phyloP scores from a whole-genome alignment of 2,113 vertebrate genomes.

The Tetrax tetrax region DNA sequence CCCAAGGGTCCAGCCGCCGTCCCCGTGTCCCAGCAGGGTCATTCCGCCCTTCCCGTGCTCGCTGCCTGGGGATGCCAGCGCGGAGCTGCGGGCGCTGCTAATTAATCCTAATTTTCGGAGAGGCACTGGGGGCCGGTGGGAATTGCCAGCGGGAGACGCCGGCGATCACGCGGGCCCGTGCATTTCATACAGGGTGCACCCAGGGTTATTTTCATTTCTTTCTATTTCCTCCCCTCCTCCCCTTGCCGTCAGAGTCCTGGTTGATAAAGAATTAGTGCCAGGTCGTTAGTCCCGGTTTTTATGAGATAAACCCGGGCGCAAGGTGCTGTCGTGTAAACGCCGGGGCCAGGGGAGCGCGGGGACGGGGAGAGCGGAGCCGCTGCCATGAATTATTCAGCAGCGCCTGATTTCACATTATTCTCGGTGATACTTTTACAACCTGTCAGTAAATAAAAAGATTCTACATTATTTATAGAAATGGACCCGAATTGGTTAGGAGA shows the following conservation, averaged over 20 bases:
- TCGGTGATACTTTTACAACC: constrained; percentile 83
- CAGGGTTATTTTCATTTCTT: constrained; percentile 53
- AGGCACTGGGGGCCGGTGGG: background rate
- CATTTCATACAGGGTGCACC: constrained; percentile 33
- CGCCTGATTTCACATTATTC: constrained; percentile 79
- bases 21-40: background rate
- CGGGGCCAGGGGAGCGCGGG: background rate
- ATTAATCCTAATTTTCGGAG: background rate
- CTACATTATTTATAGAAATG: constrained; percentile 82
- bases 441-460: constrained; percentile 86
- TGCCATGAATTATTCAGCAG: constrained; percentile 76
- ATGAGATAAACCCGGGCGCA: constrained; percentile 43
- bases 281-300: constrained; percentile 61
- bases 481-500: constrained; percentile 68
- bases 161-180: background rate
- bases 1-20: background rate
- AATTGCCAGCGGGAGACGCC: background rate
- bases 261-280: constrained; percentile 70
- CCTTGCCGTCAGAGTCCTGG: background rate
- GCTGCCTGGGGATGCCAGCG: rapidly evolving
- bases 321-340: constrained; percentile 59
- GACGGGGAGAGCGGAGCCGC: background rate
- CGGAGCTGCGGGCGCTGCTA: background rate
- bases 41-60: background rate
- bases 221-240: constrained; percentile 19